Base-by-base conservation (phyloP, 2,888 invertebrate species). In the Julus scandinavius region DNA sequence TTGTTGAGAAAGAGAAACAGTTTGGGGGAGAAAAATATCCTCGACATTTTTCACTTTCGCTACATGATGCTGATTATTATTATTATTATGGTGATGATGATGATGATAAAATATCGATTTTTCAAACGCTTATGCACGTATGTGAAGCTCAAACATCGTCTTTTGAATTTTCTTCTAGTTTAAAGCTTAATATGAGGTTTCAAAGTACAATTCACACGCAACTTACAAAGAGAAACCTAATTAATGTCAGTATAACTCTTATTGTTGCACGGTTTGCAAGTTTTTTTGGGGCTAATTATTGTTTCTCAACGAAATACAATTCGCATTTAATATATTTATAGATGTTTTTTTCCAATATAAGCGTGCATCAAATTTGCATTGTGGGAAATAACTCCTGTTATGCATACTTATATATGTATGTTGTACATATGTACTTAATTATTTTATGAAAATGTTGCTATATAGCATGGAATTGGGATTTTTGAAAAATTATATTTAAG, bases 1-100 rank as follows among this genome's bases (percentile, higher is more conserved):
- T 1, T 15, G 58, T 58, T 15, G 3, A 58, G 63, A 63, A 20
- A 20, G 20, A 50, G 9, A 63, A 63, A 63, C 63, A 15, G n/a
- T 63, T 6, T n/a, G 63, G 20, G 63, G 20, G 15, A 20, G 15
- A 20, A 20, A n/a, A 63, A 63, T 63, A 63, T 20, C 63, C 63
- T 63, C 20, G 20, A 20, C 63, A 63, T 63, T 63, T 20, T 63
- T 63, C 63, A 2, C n/a, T n/a, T 20, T n/a, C 58, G 58, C 63
- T 63, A 63, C 63, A 20, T 63, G 63, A 63, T 63, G 63, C 63
- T 63, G 63, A 63, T 63, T 11, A 63, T 63, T 63, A 63, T 63
- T 11, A 20, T 63, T 11, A 63, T 63, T 11, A 63, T 63, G 20
- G 4, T 15, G 58, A 58, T 58, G 58, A 58, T 58, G 6, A 63